Percentiles rank a stretch among this genome's conserved stretches.
These are phyloP conservation scores for Bibio marci DNA, from an alignment of 2,888 invertebrate species.

Conservation along the genomic window DNA sequence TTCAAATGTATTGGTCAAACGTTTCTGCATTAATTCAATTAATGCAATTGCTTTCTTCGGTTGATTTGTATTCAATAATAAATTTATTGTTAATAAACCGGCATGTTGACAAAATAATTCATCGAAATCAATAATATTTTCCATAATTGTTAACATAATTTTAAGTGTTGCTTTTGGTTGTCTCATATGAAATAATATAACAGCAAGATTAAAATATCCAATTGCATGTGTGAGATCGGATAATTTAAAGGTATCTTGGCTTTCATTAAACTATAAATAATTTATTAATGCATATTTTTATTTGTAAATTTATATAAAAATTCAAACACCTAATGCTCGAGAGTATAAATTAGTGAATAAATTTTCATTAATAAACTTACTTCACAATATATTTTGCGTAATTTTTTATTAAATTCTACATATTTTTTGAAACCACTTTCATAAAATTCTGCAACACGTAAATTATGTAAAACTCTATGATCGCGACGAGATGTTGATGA, in stretches of 20 bases:
- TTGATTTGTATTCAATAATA: slow-evolving; percentile 25
- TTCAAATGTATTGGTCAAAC: slow-evolving; percentile 15
- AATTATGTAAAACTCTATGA: slow-evolving; percentile 54
- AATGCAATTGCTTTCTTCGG: slow-evolving; percentile 22
- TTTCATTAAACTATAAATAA: background rate
- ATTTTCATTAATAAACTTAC: too few relatives aligned
- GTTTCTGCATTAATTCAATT: slow-evolving; percentile 21
- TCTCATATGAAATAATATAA: slow-evolving; percentile 24
- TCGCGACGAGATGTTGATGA: slow-evolving; percentile 1
- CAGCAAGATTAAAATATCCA: slow-evolving; percentile 19
- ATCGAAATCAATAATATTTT: slow-evolving; percentile 16
- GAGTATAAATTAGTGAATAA: background rate
- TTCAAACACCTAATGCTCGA: background rate
- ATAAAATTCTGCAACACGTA: slow-evolving; percentile 67
- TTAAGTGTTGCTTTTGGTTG: slow-evolving; percentile 24
- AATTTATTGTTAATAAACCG: slow-evolving; percentile 21
- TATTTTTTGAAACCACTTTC: slow-evolving; percentile 54
- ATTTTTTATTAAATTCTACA: slow-evolving; percentile 49
- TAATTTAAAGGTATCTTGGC: background rate
- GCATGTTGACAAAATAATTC: slow-evolving; percentile 19
- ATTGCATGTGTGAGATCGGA: slow-evolving; percentile 5
- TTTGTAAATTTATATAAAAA: too few relatives aligned
- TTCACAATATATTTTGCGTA: slow-evolving; percentile 18
- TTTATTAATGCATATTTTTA: too few relatives aligned
- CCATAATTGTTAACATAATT: slow-evolving; percentile 18